Base-by-base conservation (phyloP, 2,888 invertebrate species). In the Periphyllus acericola region DNA sequence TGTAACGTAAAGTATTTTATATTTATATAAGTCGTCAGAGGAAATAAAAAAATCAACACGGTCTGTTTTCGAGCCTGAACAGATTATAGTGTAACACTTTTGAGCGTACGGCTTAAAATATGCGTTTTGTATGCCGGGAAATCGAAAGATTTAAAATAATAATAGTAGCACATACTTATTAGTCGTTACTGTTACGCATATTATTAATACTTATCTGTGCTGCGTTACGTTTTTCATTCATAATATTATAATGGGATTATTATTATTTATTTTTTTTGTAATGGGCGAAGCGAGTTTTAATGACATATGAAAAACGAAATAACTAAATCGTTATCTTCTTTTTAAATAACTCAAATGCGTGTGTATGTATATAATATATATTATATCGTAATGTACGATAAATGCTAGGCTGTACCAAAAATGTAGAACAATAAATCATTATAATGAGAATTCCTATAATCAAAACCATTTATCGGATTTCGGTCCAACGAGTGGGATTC, bases 381-480 rank as follows among this genome's bases (percentile, higher is more conserved):
- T 72, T 32, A 34, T 72, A 8, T 34, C 34, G 4, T 72, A 32
- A 9, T 25, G 21, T 21, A 74, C 36, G 32, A 32, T 9, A 25
- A 74, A 74, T 25, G 81, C 14, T 3, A 17, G 29, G 3, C 75
- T n/a, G 25, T 17, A 40, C 25, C 4, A n/a, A 25, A 36, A n/a
- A 32, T 32, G 81, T 71, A 32, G 32, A 71, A 71, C 81, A 71
- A 82, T 82, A 82, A 71, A 82, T 82, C 81, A 71, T 52, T 32
- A 29, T n/a, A 81, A 17, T 29, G 46, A 71, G 36, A 78, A 55
- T 55, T 80, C 9, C 71, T 25, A 1, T 46, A 19, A 82, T 82
- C 68, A 46, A 71, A 82, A 46, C 40, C 68, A 68, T 82, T 71
- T 82, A 82, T 82, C 46, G 81, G 68, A 82, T 71, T 71, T 52